Conservation (phyloP, 2,113 vertebrate species). For the Cochlearius cochlearius region DNA sequence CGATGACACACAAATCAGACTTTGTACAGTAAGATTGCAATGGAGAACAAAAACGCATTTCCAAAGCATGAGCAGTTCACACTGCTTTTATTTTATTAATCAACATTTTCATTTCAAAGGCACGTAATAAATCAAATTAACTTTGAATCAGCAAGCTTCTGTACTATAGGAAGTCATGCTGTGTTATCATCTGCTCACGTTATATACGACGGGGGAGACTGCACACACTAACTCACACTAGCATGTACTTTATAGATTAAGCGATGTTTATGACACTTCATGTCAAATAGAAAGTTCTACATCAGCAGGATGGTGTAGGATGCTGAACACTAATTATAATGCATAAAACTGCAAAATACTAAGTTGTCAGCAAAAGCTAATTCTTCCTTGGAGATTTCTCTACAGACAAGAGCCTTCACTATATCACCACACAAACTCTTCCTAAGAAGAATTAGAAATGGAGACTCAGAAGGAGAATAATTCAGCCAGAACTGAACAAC, state of each 20-base stretch:
- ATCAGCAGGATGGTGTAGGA: not conserved
- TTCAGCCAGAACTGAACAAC: not conserved
- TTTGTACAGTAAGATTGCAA: not conserved
- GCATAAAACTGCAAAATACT: not conserved
- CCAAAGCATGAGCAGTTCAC: not conserved
- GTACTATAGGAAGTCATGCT: constrained; percentile 66
- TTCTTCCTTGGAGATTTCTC: not conserved
- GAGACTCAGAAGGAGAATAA: not conserved
- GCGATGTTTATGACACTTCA: not conserved
- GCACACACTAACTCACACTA: not conserved
- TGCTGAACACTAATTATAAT: not conserved
- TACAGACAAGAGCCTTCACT: not conserved
- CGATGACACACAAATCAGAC: not conserved
- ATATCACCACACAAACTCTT: not conserved
- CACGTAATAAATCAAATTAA: constrained; percentile 62
- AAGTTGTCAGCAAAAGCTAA: not conserved
- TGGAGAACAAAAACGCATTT: not conserved
- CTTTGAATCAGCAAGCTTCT: constrained; percentile 66
- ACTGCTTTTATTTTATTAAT: constrained; percentile 43
- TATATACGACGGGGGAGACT: not conserved
- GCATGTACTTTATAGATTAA: not conserved
- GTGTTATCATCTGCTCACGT: constrained; percentile 73
- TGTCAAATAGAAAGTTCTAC: not conserved
- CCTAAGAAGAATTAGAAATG: not conserved
- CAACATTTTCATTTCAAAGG: constrained; percentile 35